These are phyloP conservation scores for Yponomeuta evonymella DNA, from an alignment of 2,888 invertebrate species.

Conservation along the genomic window DNA sequence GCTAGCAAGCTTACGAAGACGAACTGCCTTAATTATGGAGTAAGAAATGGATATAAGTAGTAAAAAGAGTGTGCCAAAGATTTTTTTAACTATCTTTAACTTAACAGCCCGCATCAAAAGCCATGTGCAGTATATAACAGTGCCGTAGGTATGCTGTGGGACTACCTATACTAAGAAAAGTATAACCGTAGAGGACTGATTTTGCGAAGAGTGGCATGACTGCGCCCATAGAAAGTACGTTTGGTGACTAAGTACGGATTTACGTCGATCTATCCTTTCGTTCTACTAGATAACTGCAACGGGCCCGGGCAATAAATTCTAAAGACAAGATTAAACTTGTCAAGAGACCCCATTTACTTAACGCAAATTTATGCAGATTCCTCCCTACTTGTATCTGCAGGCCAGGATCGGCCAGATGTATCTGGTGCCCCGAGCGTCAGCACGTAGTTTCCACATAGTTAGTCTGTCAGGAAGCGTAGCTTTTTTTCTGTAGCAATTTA, in stretches of 20 bases:
- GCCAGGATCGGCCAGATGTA: slow-evolving; percentile 51
- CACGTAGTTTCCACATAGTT: background rate
- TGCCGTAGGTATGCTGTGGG: too few species aligned
- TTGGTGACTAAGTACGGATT: background rate
- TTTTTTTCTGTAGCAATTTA: background rate
- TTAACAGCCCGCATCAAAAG: too few species aligned
- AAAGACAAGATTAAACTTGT: slow-evolving; percentile 74
- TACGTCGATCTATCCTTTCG: slow-evolving; percentile 18
- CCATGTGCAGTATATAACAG: too few species aligned
- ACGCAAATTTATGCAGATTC: slow-evolving; percentile 75
- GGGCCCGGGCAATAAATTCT: slow-evolving; percentile 58
- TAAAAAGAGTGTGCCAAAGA: too few species aligned
- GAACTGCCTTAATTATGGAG: too few species aligned
- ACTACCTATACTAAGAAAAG: too few species aligned
- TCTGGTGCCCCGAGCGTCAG: slow-evolving; percentile 35
- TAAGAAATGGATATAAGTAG: too few species aligned
- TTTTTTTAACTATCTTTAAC: too few species aligned
- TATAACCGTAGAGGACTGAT: too few species aligned
- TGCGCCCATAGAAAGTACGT: too few species aligned
- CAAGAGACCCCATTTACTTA: slow-evolving; percentile 73
- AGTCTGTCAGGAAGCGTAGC: background rate
- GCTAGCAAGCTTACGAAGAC: too few species aligned
- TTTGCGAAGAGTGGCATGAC: too few species aligned
- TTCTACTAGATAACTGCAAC: background rate
- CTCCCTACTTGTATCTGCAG: slow-evolving; percentile 48